A percentile compares a stretch with the other conserved stretches of the same genome.
These are phyloP conservation scores for Bilobella aurantiaca DNA, from an alignment of 1,140 invertebrate species.

Conservation along the genomic window DNA sequence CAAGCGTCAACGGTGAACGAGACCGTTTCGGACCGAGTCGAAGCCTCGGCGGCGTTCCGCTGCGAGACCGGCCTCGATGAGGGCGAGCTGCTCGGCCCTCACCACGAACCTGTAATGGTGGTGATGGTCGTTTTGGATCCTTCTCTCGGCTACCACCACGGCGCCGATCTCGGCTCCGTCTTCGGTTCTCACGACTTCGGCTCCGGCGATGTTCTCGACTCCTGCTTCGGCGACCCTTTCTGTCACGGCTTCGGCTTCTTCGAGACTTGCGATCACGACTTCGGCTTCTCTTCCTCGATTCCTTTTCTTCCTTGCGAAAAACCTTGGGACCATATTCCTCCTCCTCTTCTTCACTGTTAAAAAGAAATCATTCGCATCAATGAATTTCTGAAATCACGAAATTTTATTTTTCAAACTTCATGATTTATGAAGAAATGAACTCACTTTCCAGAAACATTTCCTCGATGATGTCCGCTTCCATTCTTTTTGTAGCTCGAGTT, in stretches of 20 bases:
- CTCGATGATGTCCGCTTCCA: slow-evolving; percentile 9
- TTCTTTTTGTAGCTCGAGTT: slow-evolving; percentile 11
- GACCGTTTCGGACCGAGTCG: slow-evolving; percentile 33
- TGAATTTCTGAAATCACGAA: too few relatives aligned
- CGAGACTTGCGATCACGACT: slow-evolving; percentile 33
- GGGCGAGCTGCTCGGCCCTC: slow-evolving; percentile 39
- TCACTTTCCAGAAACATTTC: slow-evolving; percentile 12
- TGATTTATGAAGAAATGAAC: slow-evolving; percentile 4
- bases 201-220: slow-evolving; percentile 24
- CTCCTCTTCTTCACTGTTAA: slow-evolving; percentile 1
- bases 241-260: slow-evolving; percentile 30
- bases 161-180: slow-evolving; percentile 36
- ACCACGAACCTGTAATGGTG: slow-evolving; percentile 36
- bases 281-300: slow-evolving; percentile 40
- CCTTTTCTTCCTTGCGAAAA: not conserved
- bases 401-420: too few relatives aligned
- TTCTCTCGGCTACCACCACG: slow-evolving; percentile 36
- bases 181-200: slow-evolving; percentile 26
- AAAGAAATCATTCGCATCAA: not conserved
- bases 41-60: slow-evolving; percentile 31
- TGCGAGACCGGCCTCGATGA: too few relatives aligned
- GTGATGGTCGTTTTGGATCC: slow-evolving; percentile 40
- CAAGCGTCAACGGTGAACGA: slow-evolving; percentile 28
- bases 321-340: not conserved
- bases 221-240: slow-evolving; percentile 28